These are phyloP conservation scores for Andrena camellia DNA, from an alignment of 2,888 invertebrate genomes.

Conservation along the genomic window DNA sequence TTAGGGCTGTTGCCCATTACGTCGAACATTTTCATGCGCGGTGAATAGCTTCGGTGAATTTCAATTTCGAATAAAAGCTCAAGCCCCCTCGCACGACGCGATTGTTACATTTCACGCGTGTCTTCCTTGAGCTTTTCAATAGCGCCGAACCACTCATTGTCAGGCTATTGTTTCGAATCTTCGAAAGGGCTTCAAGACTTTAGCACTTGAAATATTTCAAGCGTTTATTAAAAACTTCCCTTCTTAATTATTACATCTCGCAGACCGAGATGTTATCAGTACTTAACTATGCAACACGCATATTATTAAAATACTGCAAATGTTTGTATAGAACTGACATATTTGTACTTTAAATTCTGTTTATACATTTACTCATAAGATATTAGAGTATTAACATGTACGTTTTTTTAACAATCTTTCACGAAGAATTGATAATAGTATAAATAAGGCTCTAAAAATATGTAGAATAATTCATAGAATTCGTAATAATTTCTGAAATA, in stretches of 20 bases:
- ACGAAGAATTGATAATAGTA: too few relatives aligned
- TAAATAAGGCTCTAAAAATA: background rate
- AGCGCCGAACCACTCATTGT: background rate
- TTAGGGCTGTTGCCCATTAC: constrained; percentile 50
- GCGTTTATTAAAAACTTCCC: background rate
- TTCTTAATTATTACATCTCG: constrained; percentile 14
- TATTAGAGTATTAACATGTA: too few relatives aligned
- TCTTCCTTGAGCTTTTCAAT: constrained; percentile 18
- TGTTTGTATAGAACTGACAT: background rate
- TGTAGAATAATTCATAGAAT: background rate
- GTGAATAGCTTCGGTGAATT: constrained; percentile 51
- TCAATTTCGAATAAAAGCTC: constrained; percentile 36
- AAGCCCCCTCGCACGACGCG: constrained; percentile 1
- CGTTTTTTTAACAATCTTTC: too few relatives aligned
- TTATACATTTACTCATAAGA: too few relatives aligned
- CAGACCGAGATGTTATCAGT: constrained; percentile 14
- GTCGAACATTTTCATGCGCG: constrained; percentile 20
- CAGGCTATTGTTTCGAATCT: constrained; percentile 28
- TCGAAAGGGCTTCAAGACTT: constrained; percentile 30
- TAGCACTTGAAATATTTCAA: constrained; percentile 9
- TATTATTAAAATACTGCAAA: background rate
- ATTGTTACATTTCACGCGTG: constrained; percentile 27
- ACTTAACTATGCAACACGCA: constrained; percentile 15
- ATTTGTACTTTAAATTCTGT: background rate
- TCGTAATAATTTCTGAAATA: constrained; percentile 11